phyloP scores from a whole-genome alignment of 2,888 invertebrate genomes.

The Lithosia quadra region DNA sequence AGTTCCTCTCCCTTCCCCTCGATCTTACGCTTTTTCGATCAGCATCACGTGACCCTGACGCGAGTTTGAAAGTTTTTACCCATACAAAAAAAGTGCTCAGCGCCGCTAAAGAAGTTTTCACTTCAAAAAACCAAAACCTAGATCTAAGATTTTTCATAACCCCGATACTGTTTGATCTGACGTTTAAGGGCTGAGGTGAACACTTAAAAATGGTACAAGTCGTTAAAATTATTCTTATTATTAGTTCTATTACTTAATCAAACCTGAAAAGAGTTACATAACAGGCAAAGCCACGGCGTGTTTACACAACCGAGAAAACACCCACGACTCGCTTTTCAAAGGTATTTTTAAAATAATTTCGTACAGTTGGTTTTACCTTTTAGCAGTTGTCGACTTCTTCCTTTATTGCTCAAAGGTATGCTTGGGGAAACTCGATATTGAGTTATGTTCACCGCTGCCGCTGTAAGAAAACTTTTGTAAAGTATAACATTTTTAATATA shows the following conservation, averaged over 20 bases:
- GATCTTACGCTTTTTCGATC: too few species aligned
- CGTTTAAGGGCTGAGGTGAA: too few species aligned
- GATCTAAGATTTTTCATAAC: too few species aligned
- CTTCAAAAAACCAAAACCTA: too few species aligned
- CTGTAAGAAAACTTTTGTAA: constrained; percentile 1
- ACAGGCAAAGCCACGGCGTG: background rate
- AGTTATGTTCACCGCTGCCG: constrained; percentile 4
- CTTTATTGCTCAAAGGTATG: constrained; percentile 1
- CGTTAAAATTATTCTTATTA: too few species aligned
- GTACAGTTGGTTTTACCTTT: constrained; percentile 19
- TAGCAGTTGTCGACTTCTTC: constrained; percentile 4
- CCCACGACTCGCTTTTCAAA: constrained; percentile 4
- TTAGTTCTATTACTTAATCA: background rate
- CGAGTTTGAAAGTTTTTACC: too few species aligned
- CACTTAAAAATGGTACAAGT: too few species aligned
- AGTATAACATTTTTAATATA: constrained; percentile 2
- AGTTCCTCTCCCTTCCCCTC: too few species aligned
- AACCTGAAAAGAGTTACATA: background rate
- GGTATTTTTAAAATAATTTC: constrained; percentile 3
- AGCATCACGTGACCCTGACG: too few species aligned
- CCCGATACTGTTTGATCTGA: too few species aligned
- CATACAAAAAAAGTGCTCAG: too few species aligned
- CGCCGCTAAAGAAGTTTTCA: too few species aligned
- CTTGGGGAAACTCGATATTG: constrained; percentile 4
- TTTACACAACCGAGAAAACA: background rate